A percentile compares a stretch with the other conserved stretches of the same genome.
phyloP scores from a whole-genome alignment of 2,797 vertebrate genomes.

The Okamejei kenojei region DNA sequence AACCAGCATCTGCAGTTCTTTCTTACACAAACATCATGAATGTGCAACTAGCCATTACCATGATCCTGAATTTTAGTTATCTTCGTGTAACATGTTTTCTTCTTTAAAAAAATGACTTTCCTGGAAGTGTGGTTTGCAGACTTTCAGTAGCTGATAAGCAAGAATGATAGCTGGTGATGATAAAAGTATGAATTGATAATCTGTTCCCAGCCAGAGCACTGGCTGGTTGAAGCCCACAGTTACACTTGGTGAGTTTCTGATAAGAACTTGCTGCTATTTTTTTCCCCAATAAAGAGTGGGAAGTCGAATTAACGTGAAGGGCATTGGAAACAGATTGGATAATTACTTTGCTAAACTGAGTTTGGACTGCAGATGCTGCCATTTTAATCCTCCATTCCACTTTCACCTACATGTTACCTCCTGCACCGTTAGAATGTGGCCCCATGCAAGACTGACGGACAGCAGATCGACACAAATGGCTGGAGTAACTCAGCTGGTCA shows the following conservation, averaged over 20 bases:
- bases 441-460: no score
- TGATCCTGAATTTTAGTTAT: slow-evolving; percentile 6
- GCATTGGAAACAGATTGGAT: no score
- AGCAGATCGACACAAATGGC: no score
- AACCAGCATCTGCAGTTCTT: no score
- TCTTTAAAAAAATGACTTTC: not conserved
- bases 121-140: not conserved
- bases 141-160: not conserved
- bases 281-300: no score
- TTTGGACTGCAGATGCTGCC: no score
- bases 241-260: not conserved
- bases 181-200: not conserved
- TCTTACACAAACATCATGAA: not conserved
- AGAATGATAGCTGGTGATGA: not conserved
- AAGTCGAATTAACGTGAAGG: no score
- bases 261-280: not conserved
- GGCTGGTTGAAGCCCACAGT: not conserved
- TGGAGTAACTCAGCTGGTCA: no score
- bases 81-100: not conserved
- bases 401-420: no score
- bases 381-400: no score
- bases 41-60: not conserved
- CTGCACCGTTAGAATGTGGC: no score
- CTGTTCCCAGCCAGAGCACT: not conserved
- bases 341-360: no score